Conservation (phyloP, 92 coral and sea anemone genomes). For the Porites cylindrica region DNA sequence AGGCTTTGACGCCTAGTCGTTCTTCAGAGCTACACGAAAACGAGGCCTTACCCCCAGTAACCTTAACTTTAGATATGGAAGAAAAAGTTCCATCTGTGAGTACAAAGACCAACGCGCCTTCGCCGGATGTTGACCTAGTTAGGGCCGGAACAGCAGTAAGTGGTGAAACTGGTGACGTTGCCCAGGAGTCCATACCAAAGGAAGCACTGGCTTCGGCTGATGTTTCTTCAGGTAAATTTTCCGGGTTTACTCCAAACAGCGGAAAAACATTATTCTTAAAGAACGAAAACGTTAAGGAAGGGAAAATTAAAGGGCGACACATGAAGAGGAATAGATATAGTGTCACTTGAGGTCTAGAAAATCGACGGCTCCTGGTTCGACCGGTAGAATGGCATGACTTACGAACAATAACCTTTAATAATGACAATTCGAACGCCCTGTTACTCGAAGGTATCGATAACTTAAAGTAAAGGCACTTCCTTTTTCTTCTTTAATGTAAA, state of each 20-base stretch:
- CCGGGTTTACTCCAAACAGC: not conserved
- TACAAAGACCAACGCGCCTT: no score
- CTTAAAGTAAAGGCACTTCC: not conserved
- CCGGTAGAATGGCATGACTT: no score
- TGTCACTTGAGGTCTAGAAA: no score
- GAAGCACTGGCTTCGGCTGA: not conserved
- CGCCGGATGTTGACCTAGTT: not conserved
- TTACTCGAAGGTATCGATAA: not conserved
- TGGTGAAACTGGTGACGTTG: not conserved
- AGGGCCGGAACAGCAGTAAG: not conserved
- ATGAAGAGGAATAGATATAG: no score
- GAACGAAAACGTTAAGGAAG: not conserved
- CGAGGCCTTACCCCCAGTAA: not conserved
- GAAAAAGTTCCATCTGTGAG: not conserved
- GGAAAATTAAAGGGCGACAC: not conserved
- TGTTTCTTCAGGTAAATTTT: slow-evolving; percentile 8
- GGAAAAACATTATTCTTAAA: not conserved
- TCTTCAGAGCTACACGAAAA: not conserved
- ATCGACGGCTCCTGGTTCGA: no score
- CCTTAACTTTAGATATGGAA: not conserved
- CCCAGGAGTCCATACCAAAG: not conserved
- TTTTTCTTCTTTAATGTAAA: not conserved
- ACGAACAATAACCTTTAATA: no score
- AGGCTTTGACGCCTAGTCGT: slow-evolving; percentile 13
- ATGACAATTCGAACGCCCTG: not conserved